Percentiles rank a stretch among this genome's conserved stretches.
Evolutionary conservation across 2,113 vertebrate genomes (phyloP).

Genomic region (Bungarus multicinctus): DNA sequence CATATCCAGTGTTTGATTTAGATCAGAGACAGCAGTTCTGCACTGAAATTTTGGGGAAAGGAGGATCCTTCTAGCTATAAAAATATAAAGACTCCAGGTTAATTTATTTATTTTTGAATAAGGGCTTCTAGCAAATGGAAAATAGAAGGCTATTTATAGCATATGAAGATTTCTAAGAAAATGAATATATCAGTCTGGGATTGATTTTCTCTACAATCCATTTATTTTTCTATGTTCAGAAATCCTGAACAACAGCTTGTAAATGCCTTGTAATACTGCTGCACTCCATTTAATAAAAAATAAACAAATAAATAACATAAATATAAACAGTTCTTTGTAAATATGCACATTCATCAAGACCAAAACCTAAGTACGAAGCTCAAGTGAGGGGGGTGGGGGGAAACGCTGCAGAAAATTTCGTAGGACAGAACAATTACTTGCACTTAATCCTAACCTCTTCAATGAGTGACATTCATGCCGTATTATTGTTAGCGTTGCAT

Average conservation of each 20-base stretch:
- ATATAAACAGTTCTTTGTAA: background rate
- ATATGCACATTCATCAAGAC: constrained; percentile 32
- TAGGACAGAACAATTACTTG: constrained; percentile 48
- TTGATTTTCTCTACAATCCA: background rate
- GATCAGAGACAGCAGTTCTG: background rate
- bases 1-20: background rate
- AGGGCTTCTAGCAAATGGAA: background rate
- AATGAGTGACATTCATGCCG: constrained; percentile 67
- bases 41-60: background rate
- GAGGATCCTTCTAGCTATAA: background rate
- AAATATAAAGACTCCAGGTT: background rate
- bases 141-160: background rate
- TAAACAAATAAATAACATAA: background rate
- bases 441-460: constrained; percentile 66
- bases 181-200: background rate
- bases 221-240: background rate
- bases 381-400: constrained; percentile 34
- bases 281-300: background rate
- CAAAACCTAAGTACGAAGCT: background rate
- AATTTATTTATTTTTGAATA: background rate
- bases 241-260: background rate
- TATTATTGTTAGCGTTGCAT: constrained; percentile 72
- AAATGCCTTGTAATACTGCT: background rate
- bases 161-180: background rate
- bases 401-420: constrained; percentile 30